A percentile compares a stretch with the other conserved stretches of the same genome.
phyloP scores from a whole-genome alignment of 2,797 vertebrate species.

The Muscicapa striata region DNA sequence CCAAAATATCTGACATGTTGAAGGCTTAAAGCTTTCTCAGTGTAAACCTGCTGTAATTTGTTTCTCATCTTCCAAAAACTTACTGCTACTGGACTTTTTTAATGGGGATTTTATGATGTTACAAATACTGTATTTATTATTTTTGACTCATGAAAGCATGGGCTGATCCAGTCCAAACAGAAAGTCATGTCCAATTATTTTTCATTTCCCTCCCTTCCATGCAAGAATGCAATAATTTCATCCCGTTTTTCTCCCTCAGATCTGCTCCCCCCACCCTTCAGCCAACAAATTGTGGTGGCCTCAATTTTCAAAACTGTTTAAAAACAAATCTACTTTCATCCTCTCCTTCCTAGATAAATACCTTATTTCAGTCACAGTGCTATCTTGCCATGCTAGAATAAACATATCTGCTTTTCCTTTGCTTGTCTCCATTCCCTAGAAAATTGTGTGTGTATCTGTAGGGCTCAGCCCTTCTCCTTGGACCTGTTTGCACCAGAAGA shows the following conservation, averaged over 20 bases:
- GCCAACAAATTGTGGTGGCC: neutral
- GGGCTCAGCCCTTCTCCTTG: fast-evolving
- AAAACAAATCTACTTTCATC: neutral
- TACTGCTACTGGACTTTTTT: conserved; percentile 14
- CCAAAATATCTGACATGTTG: conserved; percentile 27
- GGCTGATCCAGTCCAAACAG: conserved; percentile 27
- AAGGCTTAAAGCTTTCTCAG: conserved; percentile 38
- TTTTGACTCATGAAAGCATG: conserved; percentile 34
- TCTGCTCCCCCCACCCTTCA: neutral
- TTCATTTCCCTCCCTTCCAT: neutral
- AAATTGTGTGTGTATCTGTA: neutral
- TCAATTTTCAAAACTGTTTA: neutral
- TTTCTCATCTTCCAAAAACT: neutral
- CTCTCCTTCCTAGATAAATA: neutral
- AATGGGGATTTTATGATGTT: conserved; percentile 17
- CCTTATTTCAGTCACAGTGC: neutral
- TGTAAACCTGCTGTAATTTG: conserved; percentile 24
- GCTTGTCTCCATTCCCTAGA: neutral
- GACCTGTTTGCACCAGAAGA: neutral
- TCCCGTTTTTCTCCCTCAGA: neutral
- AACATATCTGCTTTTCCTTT: neutral
- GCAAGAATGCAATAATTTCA: neutral
- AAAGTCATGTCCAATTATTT: conserved; percentile 6
- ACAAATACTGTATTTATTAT: conserved; percentile 10
- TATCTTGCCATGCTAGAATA: neutral